Base-by-base conservation (phyloP, 2,113 vertebrate genomes). In the Thamnophis sirtalis region DNA sequence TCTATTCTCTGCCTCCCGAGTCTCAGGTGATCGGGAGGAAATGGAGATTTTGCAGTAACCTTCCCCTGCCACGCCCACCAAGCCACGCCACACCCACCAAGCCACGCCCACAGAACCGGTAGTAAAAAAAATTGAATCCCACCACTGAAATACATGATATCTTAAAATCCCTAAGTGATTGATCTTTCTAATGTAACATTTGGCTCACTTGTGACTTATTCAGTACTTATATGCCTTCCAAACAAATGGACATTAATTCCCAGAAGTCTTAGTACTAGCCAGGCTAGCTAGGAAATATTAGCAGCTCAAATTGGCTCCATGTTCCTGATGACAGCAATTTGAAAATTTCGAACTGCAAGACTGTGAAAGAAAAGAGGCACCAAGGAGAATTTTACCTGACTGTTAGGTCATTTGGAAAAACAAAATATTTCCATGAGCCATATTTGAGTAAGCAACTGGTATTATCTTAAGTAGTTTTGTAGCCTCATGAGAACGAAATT, bases 351-450 rank as follows among this genome's bases (percentile, higher is more conserved):
- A 87, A 5, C 17, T 88, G 17, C 9, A 50, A 88, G 19, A n/a
- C 43, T 48, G 26, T 63, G 38, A 87, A 33, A 0, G 0, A 0
- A 63, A 53, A 5, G 21, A 84, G 87, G 84, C 38, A 53, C 0
- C 51, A 73, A 91, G 33, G 19, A n/a, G 22, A 58, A 43, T 22
- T 56, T 38, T 13, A 49, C 24, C 22, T n/a, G 26, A 68, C 6
- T 56, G 48, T 8, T 4, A 38, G 3, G 54, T 9, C 89, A 33
- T 89, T 87, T 43, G 89, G 91, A 68, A 50, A 94, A 87, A 53
- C 54, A 13, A 1, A 1, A 49, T 54, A 85, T 73, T 48, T 88
- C 88, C 4, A 48, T 33, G 8, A 94, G 26, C 68, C 15, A 19
- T 33, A 8, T 51, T 87, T 85, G 48, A 92, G 7, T 56, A 33